phyloP scores from a whole-genome alignment of 2,888 invertebrate species.

The Noctua comes region DNA sequence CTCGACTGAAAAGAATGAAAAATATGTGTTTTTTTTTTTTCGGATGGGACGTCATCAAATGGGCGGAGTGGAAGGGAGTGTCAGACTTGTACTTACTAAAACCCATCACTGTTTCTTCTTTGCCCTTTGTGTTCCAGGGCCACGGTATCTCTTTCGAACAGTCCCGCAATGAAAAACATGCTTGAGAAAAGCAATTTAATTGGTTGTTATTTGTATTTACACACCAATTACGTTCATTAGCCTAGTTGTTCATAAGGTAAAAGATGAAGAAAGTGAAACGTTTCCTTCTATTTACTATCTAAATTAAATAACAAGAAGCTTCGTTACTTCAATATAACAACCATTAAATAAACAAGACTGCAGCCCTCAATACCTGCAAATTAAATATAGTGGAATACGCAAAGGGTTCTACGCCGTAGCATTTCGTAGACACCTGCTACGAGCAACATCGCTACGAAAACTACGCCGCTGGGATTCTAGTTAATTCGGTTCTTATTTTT shows the following conservation, averaged over 20 bases:
- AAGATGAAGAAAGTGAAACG: background rate
- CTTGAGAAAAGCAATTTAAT: slow-evolving; percentile 13
- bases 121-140: too few relatives aligned
- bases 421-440: slow-evolving; percentile 66
- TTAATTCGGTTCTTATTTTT: slow-evolving; percentile 57
- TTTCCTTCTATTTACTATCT: background rate
- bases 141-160: too few relatives aligned
- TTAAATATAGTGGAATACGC: slow-evolving; percentile 56
- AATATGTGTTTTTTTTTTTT: too few relatives aligned
- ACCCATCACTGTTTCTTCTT: too few relatives aligned
- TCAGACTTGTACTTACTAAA: too few relatives aligned
- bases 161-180: background rate
- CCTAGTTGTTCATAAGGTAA: background rate
- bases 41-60: too few relatives aligned
- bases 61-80: too few relatives aligned
- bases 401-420: slow-evolving; percentile 67
- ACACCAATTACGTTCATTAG: slow-evolving; percentile 21
- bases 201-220: slow-evolving; percentile 23
- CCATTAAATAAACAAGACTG: slow-evolving; percentile 8
- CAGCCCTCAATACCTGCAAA: slow-evolving; percentile 29
- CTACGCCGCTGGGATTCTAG: slow-evolving; percentile 58
- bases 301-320: background rate
- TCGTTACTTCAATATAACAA: background rate
- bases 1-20: background rate
- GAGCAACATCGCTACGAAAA: slow-evolving; percentile 57